Evolutionary conservation across 1,140 invertebrate genomes (phyloP).

Genomic region (Ladona fulva): DNA sequence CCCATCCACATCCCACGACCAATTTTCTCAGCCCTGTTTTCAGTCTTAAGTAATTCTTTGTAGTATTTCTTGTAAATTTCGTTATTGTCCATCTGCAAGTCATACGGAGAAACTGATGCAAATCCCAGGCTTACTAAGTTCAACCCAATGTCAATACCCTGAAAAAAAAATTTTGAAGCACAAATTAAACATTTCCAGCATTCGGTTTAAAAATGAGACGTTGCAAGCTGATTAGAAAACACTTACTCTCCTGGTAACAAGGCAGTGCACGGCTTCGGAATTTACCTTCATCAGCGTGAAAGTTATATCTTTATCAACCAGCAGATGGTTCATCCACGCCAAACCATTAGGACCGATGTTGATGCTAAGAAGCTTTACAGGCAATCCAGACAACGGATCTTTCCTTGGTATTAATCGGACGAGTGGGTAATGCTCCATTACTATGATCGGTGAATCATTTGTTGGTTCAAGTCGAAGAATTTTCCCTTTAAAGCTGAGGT

Average conservation of each 20-base stretch:
- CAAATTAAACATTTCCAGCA: neutral
- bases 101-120: neutral
- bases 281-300: neutral
- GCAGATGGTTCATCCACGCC: neutral
- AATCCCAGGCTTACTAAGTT: neutral
- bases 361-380: neutral
- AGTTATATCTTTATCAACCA: neutral
- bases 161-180: neutral
- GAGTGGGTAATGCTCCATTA: neutral
- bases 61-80: slow-evolving; percentile 4
- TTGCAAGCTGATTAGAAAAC: neutral
- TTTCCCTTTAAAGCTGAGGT: neutral
- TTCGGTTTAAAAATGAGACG: neutral
- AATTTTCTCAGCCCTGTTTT: neutral
- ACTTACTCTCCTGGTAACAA: slow-evolving; percentile 8
- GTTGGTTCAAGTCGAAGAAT: neutral
- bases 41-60: neutral
- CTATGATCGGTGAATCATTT: neutral
- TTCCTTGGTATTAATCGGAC: neutral
- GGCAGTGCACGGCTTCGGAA: neutral
- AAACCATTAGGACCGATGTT: neutral
- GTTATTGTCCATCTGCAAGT: neutral
- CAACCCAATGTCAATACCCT: neutral
- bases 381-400: neutral
- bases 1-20: neutral